Percentiles rank a stretch among this genome's conserved stretches.
Evolutionary conservation across 2,888 invertebrate genomes (phyloP).

Genomic region (Eristalinus sepulchralis): DNA sequence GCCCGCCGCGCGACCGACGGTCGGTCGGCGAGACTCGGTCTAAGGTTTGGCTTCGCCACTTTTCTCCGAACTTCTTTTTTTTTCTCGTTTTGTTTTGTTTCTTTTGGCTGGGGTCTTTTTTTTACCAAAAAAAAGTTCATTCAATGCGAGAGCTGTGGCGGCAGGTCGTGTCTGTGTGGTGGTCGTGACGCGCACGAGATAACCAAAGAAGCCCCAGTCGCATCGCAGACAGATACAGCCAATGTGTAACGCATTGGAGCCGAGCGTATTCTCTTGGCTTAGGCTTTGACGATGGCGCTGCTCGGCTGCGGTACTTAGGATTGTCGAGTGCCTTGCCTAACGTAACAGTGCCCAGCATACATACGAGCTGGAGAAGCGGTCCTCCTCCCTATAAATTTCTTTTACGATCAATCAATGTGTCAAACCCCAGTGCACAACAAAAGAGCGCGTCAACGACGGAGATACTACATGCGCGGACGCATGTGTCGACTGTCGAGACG

Average conservation of each 20-base stretch:
- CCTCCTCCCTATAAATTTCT: constrained; percentile 49
- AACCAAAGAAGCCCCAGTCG: constrained; percentile 42
- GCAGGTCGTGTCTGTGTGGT: constrained; percentile 21
- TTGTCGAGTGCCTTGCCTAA: constrained; percentile 30
- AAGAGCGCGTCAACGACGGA: constrained; percentile 13
- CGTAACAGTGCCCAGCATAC: constrained; percentile 25
- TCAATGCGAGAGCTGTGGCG: not conserved
- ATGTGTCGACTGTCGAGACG: constrained; percentile 5
- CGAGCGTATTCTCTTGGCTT: not conserved
- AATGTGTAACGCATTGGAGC: not conserved
- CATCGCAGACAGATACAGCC: constrained; percentile 6
- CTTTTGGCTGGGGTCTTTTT: not conserved
- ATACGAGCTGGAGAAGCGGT: constrained; percentile 8
- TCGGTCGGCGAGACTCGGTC: constrained; percentile 7
- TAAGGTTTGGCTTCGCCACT: constrained; percentile 60
- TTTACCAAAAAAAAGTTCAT: constrained; percentile 17
- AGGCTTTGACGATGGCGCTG: not conserved
- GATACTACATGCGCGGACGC: constrained; percentile 17
- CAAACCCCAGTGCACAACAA: constrained; percentile 32
- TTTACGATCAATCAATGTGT: constrained; percentile 63
- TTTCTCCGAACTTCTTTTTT: constrained; percentile 46
- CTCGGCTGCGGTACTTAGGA: constrained; percentile 22
- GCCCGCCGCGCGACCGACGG: constrained; percentile 9
- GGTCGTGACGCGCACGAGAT: constrained; percentile 26
- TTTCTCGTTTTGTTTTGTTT: constrained; percentile 10